Evolutionary conservation across 2,888 invertebrate species (phyloP).

Genomic region (Lutraria lutraria): DNA sequence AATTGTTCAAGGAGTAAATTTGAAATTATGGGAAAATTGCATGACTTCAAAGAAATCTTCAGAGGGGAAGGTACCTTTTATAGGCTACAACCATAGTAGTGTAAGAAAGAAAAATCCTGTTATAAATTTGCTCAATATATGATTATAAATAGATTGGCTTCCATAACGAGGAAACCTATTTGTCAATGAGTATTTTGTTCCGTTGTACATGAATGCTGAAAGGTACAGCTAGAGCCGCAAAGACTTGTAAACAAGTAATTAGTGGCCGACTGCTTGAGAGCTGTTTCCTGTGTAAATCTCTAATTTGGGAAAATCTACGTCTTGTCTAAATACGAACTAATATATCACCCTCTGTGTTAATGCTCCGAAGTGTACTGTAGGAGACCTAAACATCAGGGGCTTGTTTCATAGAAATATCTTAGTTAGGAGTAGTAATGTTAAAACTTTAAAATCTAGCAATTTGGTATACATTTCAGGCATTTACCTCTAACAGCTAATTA

Average conservation of each 20-base stretch:
- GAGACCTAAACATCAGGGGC: neutral
- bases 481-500: neutral
- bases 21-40: too few relatives aligned
- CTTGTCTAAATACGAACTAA: neutral
- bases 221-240: neutral
- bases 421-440: neutral
- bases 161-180: neutral
- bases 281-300: neutral
- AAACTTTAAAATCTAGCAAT: neutral
- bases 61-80: too few relatives aligned
- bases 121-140: too few relatives aligned
- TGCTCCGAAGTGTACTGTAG: neutral
- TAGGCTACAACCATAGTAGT: too few relatives aligned
- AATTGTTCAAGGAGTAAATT: too few relatives aligned
- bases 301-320: neutral
- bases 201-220: neutral
- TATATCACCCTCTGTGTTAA: neutral
- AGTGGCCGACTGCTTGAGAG: neutral
- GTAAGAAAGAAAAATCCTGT: too few relatives aligned
- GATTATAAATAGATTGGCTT: neutral
- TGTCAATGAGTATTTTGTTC: conserved; percentile 5
- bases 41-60: too few relatives aligned
- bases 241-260: conserved; percentile 11
- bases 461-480: neutral
- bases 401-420: neutral